Conservation (phyloP, 2,888 invertebrate genomes). For the Cheilosia urbana region DNA sequence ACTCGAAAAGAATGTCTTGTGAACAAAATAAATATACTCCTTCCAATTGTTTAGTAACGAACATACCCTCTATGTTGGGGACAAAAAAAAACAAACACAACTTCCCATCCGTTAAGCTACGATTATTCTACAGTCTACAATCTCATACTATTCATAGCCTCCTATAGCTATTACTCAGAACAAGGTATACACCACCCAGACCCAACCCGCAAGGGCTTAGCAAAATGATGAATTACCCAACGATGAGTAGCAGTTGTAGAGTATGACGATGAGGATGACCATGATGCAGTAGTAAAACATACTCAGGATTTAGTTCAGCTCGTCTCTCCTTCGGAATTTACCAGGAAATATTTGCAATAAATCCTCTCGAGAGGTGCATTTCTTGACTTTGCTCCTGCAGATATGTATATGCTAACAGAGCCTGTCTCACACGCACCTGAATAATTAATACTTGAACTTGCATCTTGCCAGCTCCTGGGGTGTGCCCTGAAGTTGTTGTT, state of each 20-base stretch:
- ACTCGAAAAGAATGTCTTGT: too few species aligned
- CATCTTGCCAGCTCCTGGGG: constrained; percentile 14
- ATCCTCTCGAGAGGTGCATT: constrained; percentile 32
- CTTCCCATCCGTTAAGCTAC: background rate
- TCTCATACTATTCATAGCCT: background rate
- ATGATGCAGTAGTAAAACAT: constrained; percentile 47
- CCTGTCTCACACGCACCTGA: constrained; percentile 44
- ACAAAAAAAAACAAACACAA: background rate
- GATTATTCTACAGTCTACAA: background rate
- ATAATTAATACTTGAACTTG: constrained; percentile 49
- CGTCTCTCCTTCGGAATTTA: background rate
- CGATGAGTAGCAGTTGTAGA: constrained; percentile 25
- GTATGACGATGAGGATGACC: constrained; percentile 15
- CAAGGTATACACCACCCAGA: background rate
- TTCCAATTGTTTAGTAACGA: too few species aligned
- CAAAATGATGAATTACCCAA: constrained; percentile 50
- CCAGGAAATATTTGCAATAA: constrained; percentile 49
- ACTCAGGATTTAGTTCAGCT: constrained; percentile 23
- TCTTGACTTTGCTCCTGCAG: constrained; percentile 42
- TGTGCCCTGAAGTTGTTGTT: background rate
- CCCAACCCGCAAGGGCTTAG: constrained; percentile 5
- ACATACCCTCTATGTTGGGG: too few species aligned
- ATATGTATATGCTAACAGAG: constrained; percentile 27
- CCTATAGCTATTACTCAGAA: constrained; percentile 13
- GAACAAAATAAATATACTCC: too few species aligned